phyloP scores from a whole-genome alignment of 2,797 vertebrate species.

The Lithobates sylvaticus region DNA sequence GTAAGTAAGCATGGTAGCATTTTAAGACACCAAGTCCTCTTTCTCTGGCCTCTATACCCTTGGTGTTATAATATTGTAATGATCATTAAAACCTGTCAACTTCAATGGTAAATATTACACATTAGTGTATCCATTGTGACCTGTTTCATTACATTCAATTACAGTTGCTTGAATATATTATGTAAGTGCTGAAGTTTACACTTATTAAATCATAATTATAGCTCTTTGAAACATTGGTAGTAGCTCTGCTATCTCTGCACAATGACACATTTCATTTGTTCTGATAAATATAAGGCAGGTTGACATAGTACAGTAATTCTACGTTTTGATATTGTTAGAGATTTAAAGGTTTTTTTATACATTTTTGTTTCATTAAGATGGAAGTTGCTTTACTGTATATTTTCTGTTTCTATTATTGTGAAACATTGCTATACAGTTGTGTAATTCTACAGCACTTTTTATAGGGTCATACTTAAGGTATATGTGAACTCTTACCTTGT shows the following conservation, averaged over 20 bases:
- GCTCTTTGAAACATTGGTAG: conserved; percentile 23
- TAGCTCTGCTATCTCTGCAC: conserved; percentile 10
- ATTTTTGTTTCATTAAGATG: too few relatives aligned
- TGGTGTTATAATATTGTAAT: conserved; percentile 29
- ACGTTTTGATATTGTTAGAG: background rate
- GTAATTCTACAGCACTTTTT: too few relatives aligned
- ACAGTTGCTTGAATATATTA: conserved; percentile 38
- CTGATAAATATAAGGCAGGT: conserved; percentile 15
- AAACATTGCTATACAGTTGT: too few relatives aligned
- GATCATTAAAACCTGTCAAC: conserved; percentile 35
- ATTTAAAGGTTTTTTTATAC: too few relatives aligned
- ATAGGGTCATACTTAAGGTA: too few relatives aligned
- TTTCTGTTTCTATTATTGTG: too few relatives aligned
- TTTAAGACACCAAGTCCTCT: background rate
- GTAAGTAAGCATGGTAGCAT: background rate
- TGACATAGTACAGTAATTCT: background rate
- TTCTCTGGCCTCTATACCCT: conserved; percentile 17
- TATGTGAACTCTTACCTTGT: too few relatives aligned
- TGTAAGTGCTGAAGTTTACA: conserved; percentile 12
- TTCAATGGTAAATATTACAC: conserved; percentile 29
- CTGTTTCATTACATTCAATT: conserved; percentile 43
- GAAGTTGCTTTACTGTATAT: too few relatives aligned
- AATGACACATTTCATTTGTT: conserved; percentile 11
- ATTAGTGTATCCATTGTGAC: conserved; percentile 22
- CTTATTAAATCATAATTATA: conserved; percentile 41